Evolutionary conservation across 2,888 invertebrate species (phyloP).

Genomic region (Sminthurinus aureus): DNA sequence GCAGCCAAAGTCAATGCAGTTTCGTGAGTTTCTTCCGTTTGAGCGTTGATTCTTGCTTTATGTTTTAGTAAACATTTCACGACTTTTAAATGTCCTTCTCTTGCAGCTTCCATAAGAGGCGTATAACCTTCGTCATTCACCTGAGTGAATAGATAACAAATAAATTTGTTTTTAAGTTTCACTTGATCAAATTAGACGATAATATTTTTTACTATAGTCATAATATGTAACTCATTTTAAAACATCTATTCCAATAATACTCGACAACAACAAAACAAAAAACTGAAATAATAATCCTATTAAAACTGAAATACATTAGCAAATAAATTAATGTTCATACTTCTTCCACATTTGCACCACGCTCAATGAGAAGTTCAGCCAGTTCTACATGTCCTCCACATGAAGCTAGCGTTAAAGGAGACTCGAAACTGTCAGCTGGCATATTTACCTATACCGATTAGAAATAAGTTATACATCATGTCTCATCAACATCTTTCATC

Average conservation of each 20-base stretch:
- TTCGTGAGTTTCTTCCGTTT: conserved; percentile 98
- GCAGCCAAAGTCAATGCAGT: conserved; percentile 95
- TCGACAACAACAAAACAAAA: too few relatives aligned
- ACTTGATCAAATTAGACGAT: too few relatives aligned
- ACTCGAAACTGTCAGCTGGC: conserved; percentile 99
- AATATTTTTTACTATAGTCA: too few relatives aligned
- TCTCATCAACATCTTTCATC: background rate
- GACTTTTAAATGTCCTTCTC: conserved; percentile 81
- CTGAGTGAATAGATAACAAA: background rate
- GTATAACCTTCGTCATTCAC: conserved; percentile 98
- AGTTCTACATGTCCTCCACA: conserved; percentile 99
- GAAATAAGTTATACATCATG: background rate
- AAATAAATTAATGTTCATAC: background rate
- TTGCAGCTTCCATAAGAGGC: conserved; percentile 97
- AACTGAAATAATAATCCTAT: too few relatives aligned
- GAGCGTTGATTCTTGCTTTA: conserved; percentile 95
- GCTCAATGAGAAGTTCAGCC: conserved; percentile 92
- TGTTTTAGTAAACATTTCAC: conserved; percentile 53
- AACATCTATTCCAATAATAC: background rate
- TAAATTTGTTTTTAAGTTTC: background rate
- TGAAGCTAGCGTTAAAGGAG: conserved; percentile 95
- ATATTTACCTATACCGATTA: conserved; percentile 77
- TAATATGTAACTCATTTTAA: background rate
- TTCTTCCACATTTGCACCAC: conserved; percentile 98
- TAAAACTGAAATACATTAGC: too few relatives aligned